Evolutionary conservation across 2,113 vertebrate genomes (phyloP).

Genomic region (Eulemur rufifrons): DNA sequence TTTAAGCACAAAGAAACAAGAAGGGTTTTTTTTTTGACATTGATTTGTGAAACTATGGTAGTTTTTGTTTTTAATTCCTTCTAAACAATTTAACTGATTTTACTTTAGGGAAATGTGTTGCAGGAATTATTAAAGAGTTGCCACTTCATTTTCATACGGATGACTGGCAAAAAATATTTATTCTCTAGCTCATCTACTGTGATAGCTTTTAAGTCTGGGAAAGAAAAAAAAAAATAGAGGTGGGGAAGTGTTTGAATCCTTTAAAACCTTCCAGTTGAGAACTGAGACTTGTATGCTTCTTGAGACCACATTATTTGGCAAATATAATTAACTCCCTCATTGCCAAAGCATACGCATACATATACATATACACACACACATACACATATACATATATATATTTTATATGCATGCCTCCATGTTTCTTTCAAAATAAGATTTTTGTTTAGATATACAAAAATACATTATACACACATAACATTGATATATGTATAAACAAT

Average conservation of each 20-base stretch:
- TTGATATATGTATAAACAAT: neutral
- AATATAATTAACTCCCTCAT: slow-evolving; percentile 57
- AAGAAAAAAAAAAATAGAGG: neutral
- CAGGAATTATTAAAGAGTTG: neutral
- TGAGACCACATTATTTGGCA: slow-evolving; percentile 68
- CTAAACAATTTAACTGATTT: neutral
- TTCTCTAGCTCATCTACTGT: neutral
- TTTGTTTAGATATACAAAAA: neutral
- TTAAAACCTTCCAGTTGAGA: neutral
- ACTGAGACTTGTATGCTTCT: neutral
- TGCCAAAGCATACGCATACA: neutral
- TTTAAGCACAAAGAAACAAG: neutral
- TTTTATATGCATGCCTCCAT: slow-evolving; percentile 49
- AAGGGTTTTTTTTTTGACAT: neutral
- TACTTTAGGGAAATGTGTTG: neutral
- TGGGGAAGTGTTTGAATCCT: neutral
- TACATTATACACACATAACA: neutral
- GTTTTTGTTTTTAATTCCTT: neutral
- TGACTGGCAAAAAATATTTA: neutral
- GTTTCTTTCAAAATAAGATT: slow-evolving; percentile 67
- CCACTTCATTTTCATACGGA: slow-evolving; percentile 10
- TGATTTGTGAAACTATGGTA: neutral
- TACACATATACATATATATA: neutral
- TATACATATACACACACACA: neutral
- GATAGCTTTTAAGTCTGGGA: slow-evolving; percentile 22